These are phyloP conservation scores for Zosterops borbonicus DNA, from an alignment of 2,113 vertebrate species.

Conservation along the genomic window DNA sequence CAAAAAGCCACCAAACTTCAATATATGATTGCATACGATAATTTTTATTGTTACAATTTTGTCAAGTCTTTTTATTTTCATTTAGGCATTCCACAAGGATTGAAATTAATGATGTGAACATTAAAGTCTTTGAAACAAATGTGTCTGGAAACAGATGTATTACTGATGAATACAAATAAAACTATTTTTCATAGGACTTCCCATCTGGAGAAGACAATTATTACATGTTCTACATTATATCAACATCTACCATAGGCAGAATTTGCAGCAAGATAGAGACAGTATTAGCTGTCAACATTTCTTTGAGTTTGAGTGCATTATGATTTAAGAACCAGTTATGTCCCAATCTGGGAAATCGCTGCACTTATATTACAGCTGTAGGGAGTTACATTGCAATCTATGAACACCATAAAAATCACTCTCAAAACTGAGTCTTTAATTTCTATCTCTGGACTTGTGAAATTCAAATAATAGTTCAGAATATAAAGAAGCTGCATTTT, in stretches of 20 bases:
- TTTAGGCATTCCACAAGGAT: neutral
- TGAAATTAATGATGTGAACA: constrained; percentile 15
- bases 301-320: neutral
- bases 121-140: neutral
- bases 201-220: constrained; percentile 54
- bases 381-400: neutral
- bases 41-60: neutral
- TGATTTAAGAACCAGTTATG: neutral
- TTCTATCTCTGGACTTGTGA: neutral
- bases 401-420: neutral
- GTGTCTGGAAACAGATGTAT: constrained; percentile 22
- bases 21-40: neutral
- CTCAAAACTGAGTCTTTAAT: neutral
- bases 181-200: constrained; percentile 24
- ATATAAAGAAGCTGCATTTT: neutral
- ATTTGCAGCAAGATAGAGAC: neutral
- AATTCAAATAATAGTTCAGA: neutral
- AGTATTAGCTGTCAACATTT: neutral
- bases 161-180: constrained; percentile 29
- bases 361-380: neutral
- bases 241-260: constrained; percentile 3
- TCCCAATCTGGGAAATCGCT: neutral
- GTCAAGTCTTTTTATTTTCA: constrained; percentile 27
- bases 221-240: neutral
- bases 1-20: neutral